Evolutionary conservation across 2,888 invertebrate genomes (phyloP).

Genomic region (Dryocosmus kuriphilus): DNA sequence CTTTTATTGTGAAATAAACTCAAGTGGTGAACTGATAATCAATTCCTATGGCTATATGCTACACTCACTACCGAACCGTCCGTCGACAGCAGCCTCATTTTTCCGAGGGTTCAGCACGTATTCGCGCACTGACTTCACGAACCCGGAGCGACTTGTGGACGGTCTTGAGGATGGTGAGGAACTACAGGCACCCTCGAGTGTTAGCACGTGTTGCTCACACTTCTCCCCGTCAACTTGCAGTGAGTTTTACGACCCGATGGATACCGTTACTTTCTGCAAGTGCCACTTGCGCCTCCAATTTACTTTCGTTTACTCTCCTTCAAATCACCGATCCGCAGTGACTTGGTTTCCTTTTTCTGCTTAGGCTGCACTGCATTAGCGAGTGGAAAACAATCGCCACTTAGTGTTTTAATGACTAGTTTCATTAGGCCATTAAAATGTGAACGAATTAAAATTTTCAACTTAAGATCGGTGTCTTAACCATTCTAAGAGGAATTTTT

Average conservation of each 20-base stretch:
- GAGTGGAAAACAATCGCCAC: conserved; percentile 2
- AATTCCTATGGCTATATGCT: background rate
- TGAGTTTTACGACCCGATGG: conserved; percentile 6
- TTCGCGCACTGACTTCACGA: background rate
- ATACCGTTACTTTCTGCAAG: conserved; percentile 20
- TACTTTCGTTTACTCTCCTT: conserved; percentile 32
- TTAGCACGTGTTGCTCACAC: conserved; percentile 29
- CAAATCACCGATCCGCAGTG: conserved; percentile 18
- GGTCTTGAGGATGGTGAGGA: background rate
- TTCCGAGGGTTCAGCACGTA: background rate
- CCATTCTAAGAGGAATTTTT: background rate
- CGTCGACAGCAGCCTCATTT: conserved; percentile 6
- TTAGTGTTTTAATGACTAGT: background rate
- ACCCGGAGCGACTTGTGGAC: background rate
- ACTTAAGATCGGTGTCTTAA: background rate
- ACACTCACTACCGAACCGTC: background rate
- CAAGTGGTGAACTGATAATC: background rate
- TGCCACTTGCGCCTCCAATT: background rate
- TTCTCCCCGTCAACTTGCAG: background rate
- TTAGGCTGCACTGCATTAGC: background rate
- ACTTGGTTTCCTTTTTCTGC: conserved; percentile 21
- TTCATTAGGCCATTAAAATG: background rate
- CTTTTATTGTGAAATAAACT: background rate
- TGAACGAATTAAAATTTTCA: background rate
- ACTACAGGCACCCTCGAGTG: background rate